Evolutionary conservation across 2,797 vertebrate species (phyloP), one percentile per base, ranked within the genome.

Genomic region (Sylvia borin): DNA sequence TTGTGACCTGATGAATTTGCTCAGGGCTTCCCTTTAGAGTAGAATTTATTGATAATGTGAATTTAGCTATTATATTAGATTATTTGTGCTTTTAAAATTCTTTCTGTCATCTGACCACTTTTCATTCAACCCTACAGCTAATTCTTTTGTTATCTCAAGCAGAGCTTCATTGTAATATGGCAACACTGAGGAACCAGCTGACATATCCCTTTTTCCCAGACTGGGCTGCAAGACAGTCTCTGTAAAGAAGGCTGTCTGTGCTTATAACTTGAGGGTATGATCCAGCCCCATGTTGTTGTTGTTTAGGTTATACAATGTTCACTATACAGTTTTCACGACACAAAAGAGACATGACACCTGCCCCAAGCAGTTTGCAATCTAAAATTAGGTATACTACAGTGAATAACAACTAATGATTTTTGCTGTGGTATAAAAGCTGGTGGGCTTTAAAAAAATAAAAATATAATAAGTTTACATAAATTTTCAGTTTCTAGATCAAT

Each of bases 331-430:
- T 72, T 88, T 51, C 31, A 66, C 22, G 20, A 74, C 13, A 16
- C 6, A 5, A 68, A 43, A 79, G 42, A 93, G 61, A 80, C 62
- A 42, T 47, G 84, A 92, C 75, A 85, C 68, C 57, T 90, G 68
- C 92, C 84, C 57, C 72, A 80, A 93, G 94, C 89, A 91, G 42
- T 92, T 58, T 85, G 9, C n/a, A 88, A 48, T 85, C 78, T 90
- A 71, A 83, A 94, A 85, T 95, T 94, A 85, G 42, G 31, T 83
- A 83, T 64, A 42, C 61, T 89, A 74, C 38, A 83, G 6, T 53
- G 61, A 79, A 25, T 83, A 83, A 85, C 38, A 89, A 61, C 38
- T 83, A 61, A 92, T 68, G 42, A 74, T 51, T 83, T 89, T 74
- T 84, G n/a, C 66, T 86, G 25, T 9, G 9, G 25, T 32, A 10